These are phyloP conservation scores for Polydesmus complanatus DNA, from an alignment of 2,888 invertebrate genomes.

Conservation along the genomic window DNA sequence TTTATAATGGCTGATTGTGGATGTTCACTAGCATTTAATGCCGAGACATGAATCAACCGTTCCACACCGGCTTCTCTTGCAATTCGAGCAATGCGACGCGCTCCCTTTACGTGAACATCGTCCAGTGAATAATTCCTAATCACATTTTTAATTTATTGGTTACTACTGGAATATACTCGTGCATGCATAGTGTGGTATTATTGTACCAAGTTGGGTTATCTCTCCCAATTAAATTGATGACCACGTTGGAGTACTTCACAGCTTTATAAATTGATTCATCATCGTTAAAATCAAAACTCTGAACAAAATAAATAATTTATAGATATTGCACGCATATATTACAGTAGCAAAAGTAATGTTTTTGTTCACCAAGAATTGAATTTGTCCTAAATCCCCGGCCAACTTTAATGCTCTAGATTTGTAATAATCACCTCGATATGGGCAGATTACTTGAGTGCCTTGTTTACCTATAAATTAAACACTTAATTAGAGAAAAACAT, in stretches of 20 bases:
- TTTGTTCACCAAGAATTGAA: slow-evolving; percentile 49
- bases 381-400: slow-evolving; percentile 87
- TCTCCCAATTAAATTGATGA: slow-evolving; percentile 82
- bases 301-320: slow-evolving; percentile 25
- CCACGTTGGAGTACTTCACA: slow-evolving; percentile 90
- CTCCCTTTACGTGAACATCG: slow-evolving; percentile 76
- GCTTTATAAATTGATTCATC: slow-evolving; percentile 70
- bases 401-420: slow-evolving; percentile 63
- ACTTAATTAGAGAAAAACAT: not conserved
- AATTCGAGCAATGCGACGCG: slow-evolving; percentile 63
- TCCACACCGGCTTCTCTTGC: slow-evolving; percentile 68
- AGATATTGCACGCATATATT: not conserved
- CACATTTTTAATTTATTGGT: not conserved
- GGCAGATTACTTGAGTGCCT: slow-evolving; percentile 62
- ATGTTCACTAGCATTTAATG: slow-evolving; percentile 59
- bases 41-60: slow-evolving; percentile 79
- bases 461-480: slow-evolving; percentile 24
- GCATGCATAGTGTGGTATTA: not conserved
- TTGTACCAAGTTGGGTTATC: slow-evolving; percentile 69
- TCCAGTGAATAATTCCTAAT: slow-evolving; percentile 57
- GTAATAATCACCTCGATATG: slow-evolving; percentile 78
- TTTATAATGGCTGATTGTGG: slow-evolving; percentile 51
- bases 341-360: not conserved
- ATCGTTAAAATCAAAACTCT: slow-evolving; percentile 69
- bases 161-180: not conserved